phyloP scores from a whole-genome alignment of 2,888 invertebrate genomes.

The Eilema griseolum region DNA sequence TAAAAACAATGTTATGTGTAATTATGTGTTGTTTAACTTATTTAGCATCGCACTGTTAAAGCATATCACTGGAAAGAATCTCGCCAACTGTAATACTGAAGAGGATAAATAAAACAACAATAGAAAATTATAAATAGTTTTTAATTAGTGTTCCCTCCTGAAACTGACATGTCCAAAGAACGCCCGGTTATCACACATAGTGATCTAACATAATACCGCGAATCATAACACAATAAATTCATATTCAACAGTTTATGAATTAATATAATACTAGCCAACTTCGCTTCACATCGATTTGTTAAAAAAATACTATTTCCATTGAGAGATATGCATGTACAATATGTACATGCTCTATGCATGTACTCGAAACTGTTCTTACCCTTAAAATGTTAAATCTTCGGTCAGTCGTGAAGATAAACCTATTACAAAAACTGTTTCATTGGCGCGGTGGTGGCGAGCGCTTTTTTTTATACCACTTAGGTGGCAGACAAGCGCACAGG shows the following conservation, averaged over 20 bases:
- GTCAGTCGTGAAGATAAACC: too few relatives aligned
- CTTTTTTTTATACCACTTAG: too few relatives aligned
- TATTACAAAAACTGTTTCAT: too few relatives aligned
- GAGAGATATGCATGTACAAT: too few relatives aligned
- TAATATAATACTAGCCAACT: not conserved
- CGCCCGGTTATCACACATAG: conserved; percentile 34
- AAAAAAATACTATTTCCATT: not conserved
- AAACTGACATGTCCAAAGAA: conserved; percentile 46
- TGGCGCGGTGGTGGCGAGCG: not conserved
- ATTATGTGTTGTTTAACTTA: not conserved
- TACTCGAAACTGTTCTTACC: too few relatives aligned
- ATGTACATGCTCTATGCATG: too few relatives aligned
- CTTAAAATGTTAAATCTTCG: too few relatives aligned
- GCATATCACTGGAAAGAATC: conserved; percentile 2
- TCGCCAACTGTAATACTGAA: conserved; percentile 25
- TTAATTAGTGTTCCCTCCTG: conserved; percentile 73
- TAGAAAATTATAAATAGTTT: conserved; percentile 79
- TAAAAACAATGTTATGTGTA: not conserved
- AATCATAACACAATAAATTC: not conserved
- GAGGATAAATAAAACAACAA: conserved; percentile 67
- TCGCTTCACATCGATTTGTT: not conserved
- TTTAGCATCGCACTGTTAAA: not conserved
- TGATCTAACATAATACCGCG: conserved; percentile 5
- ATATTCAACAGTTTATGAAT: not conserved
- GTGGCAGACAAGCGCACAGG: too few relatives aligned